Percentiles rank a stretch among this genome's conserved stretches.
Conservation (phyloP, 2,113 vertebrate species). For the Zapus hudsonius region DNA sequence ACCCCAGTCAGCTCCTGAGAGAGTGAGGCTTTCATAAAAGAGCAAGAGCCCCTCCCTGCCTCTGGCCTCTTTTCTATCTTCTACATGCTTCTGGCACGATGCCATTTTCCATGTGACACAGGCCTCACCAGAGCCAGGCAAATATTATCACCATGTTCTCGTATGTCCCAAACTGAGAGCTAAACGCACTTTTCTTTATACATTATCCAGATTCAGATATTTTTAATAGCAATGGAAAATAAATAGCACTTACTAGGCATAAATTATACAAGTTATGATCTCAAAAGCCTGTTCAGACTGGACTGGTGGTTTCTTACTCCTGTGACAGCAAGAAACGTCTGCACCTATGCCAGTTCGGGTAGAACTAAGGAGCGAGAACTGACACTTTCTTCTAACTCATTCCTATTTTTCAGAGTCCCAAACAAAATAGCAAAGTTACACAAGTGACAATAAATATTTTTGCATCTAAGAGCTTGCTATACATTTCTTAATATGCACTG, state of each 20-base stretch:
- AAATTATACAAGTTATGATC: not conserved
- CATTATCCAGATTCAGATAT: not conserved
- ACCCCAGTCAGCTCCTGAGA: not conserved
- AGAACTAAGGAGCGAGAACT: not conserved
- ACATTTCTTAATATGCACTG: not conserved
- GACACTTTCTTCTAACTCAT: slow-evolving; percentile 27
- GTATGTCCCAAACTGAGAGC: not conserved
- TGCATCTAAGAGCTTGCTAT: not conserved
- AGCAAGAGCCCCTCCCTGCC: not conserved
- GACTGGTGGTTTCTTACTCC: not conserved
- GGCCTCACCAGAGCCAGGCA: no score
- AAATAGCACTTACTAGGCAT: not conserved
- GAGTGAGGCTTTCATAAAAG: not conserved
- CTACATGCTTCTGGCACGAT: not conserved
- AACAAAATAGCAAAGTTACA: not conserved
- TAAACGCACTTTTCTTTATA: not conserved
- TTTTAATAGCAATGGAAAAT: not conserved
- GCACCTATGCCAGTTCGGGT: not conserved
- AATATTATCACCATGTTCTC: no score
- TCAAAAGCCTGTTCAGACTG: not conserved
- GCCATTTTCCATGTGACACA: no score
- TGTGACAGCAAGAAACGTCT: not conserved
- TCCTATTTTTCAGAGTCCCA: not conserved
- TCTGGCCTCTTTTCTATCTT: not conserved
- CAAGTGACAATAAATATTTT: not conserved